Conservation (phyloP, 2,888 invertebrate genomes). For the Argyra leucocephala region DNA sequence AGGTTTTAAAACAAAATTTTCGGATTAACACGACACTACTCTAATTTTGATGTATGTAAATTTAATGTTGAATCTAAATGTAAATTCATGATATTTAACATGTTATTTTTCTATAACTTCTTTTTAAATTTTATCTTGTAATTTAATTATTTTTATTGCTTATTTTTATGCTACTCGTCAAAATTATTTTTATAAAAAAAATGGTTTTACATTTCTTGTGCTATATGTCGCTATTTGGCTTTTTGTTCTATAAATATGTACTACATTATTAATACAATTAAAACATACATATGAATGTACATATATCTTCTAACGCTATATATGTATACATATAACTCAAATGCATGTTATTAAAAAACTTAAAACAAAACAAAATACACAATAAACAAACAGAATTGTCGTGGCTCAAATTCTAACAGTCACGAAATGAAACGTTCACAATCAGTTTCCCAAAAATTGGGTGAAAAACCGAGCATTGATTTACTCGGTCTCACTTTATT, state of each 20-base stretch:
- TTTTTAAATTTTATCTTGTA: too few relatives aligned
- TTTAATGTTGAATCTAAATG: too few relatives aligned
- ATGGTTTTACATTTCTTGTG: not conserved
- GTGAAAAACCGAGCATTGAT: slow-evolving; percentile 60
- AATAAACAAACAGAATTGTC: slow-evolving; percentile 50
- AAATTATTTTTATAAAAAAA: not conserved
- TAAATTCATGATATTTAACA: too few relatives aligned
- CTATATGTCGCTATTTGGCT: not conserved
- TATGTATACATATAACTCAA: not conserved
- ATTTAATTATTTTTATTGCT: not conserved
- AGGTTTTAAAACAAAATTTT: too few relatives aligned
- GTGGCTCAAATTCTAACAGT: slow-evolving; percentile 60
- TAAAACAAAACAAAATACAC: slow-evolving; percentile 17
- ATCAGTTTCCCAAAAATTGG: slow-evolving; percentile 66
- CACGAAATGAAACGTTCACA: slow-evolving; percentile 62
- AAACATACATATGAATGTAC: not conserved
- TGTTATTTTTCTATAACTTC: too few relatives aligned
- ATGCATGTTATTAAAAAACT: slow-evolving; percentile 18
- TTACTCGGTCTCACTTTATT: slow-evolving; percentile 67
- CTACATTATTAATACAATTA: not conserved
- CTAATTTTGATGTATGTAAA: too few relatives aligned
- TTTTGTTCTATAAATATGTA: not conserved
- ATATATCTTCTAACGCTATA: not conserved
- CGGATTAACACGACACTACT: too few relatives aligned
- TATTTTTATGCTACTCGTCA: not conserved